A percentile compares a stretch with the other conserved stretches of the same genome.
Conservation (phyloP, 2,113 vertebrate species). For the Gallinago media region DNA sequence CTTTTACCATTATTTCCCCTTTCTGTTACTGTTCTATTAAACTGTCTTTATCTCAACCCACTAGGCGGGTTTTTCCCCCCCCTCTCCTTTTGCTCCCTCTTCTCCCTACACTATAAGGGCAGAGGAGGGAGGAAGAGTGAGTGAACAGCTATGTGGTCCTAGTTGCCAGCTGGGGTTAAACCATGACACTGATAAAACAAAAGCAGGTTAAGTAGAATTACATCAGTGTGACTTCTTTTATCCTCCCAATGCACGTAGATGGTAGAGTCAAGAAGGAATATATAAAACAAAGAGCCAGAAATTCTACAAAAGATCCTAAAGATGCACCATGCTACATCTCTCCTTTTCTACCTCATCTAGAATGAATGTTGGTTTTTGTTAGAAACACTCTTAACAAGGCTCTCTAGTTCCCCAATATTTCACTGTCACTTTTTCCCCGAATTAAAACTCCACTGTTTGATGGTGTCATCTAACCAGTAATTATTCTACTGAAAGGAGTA, state of each 20-base stretch:
- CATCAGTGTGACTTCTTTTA: neutral
- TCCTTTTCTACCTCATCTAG: neutral
- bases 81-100: neutral
- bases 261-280: neutral
- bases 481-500: neutral
- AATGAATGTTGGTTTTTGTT: neutral
- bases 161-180: neutral
- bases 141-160: neutral
- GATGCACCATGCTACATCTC: neutral
- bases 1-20: neutral
- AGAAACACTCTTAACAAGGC: neutral
- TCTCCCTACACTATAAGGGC: neutral
- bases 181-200: neutral
- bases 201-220: neutral
- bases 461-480: neutral
- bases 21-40: neutral
- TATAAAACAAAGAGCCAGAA: neutral
- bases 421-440: neutral
- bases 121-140: neutral
- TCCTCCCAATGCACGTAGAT: neutral
- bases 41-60: neutral
- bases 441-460: neutral
- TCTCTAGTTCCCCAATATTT: neutral
- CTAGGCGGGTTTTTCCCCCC: neutral
- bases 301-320: neutral